Percentiles rank a stretch among this genome's conserved stretches.
These are phyloP conservation scores for Cyanoramphus novaezelandiae DNA, from an alignment of 2,113 vertebrate species.

Conservation along the genomic window DNA sequence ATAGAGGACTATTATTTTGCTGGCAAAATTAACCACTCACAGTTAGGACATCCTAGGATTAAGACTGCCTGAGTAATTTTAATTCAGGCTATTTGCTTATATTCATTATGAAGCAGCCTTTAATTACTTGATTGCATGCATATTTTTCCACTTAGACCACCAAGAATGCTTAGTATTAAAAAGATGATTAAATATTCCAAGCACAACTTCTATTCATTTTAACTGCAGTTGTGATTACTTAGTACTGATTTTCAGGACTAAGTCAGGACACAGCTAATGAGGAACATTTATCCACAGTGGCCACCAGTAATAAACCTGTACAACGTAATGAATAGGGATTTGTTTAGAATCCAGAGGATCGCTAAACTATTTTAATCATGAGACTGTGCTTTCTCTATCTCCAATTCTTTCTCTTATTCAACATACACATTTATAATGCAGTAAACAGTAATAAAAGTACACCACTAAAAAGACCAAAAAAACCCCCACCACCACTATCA, in stretches of 20 bases:
- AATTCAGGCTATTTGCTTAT: conserved; percentile 8
- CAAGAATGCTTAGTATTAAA: conserved; percentile 24
- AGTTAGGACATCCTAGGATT: not conserved
- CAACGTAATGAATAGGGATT: not conserved
- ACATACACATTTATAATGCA: not conserved
- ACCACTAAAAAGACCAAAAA: not conserved
- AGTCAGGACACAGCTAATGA: not conserved
- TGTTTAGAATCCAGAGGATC: not conserved
- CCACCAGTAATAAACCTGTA: not conserved
- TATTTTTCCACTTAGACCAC: conserved; percentile 45
- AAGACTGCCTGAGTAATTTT: conserved; percentile 10
- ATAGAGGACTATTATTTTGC: not conserved
- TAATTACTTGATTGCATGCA: conserved; percentile 61
- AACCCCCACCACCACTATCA: accelerated
- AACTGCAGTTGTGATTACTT: conserved; percentile 32
- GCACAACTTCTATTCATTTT: conserved; percentile 1
- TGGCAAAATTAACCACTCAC: conserved; percentile 10
- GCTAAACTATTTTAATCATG: not conserved
- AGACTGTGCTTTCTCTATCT: not conserved
- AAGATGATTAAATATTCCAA: conserved; percentile 37
- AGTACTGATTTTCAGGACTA: not conserved
- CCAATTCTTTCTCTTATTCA: not conserved
- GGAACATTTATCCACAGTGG: not conserved
- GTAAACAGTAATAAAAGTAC: not conserved
- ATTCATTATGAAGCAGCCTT: conserved; percentile 22